Percentiles rank a stretch among this genome's conserved stretches.
phyloP scores from a whole-genome alignment of 30 jellyfish, hydroid and myxozoan genomes.

The Chironex yamaguchii region DNA sequence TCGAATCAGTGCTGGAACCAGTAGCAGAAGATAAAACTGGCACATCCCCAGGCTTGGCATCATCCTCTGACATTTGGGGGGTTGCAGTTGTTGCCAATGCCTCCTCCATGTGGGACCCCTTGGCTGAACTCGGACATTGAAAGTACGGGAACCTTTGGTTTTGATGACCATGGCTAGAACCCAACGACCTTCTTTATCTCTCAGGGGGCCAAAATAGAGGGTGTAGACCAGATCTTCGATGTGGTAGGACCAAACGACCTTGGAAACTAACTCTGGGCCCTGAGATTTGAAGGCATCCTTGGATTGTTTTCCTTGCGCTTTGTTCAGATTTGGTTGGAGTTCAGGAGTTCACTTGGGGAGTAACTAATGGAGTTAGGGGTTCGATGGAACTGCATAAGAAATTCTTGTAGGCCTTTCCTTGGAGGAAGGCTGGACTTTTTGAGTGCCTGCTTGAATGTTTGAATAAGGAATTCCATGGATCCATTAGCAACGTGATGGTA shows the following conservation, averaged over 20 bases:
- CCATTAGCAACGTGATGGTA: slow-evolving; percentile 62
- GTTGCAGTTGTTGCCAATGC: slow-evolving; percentile 47
- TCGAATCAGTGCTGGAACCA: no score
- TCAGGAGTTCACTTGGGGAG: slow-evolving; percentile 40
- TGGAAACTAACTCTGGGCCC: no score
- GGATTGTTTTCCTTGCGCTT: neutral
- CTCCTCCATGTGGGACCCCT: no score
- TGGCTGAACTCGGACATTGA: no score
- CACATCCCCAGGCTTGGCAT: no score
- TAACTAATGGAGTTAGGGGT: slow-evolving; percentile 6
- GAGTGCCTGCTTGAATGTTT: slow-evolving; percentile 7
- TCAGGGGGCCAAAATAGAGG: slow-evolving; percentile 32
- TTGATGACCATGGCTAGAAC: slow-evolving; percentile 29
- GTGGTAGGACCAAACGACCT: no score
- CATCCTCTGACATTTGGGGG: no score
- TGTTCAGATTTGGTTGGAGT: slow-evolving; percentile 5
- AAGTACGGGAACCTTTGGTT: slow-evolving; percentile 9
- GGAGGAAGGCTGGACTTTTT: slow-evolving; percentile 19
- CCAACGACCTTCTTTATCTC: slow-evolving; percentile 46
- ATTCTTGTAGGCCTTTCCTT: slow-evolving; percentile 6
- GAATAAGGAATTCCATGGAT: no score
- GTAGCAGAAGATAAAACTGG: no score
- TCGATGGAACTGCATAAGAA: slow-evolving; percentile 29
- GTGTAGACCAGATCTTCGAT: slow-evolving; percentile 31
- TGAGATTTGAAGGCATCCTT: neutral